Base-by-base conservation (phyloP, 2,888 invertebrate species). In the Perizoma affinitatum region DNA sequence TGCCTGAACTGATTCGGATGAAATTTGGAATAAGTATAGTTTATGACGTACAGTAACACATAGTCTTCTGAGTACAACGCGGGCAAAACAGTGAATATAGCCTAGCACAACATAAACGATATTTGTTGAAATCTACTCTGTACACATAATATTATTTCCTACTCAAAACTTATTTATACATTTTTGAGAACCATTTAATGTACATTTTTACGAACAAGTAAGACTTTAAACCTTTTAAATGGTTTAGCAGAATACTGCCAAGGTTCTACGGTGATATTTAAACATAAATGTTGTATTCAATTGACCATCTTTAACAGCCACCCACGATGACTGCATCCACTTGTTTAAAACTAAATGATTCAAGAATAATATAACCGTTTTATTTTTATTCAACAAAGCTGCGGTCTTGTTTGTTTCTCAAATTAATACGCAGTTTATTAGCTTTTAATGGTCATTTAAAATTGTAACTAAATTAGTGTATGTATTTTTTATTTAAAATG, bases 311-410 rank as follows among this genome's bases (percentile, higher is more conserved):
- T 71, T 66, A 53, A 60, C 53, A 73, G 66, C 78, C 78, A 71
- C 79, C 74, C 78, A 80, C 75, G 72, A 72, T 68, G 77, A 75
- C 75, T 71, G 64, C 67, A 33, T 58, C 61, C 63, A 48, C 63
- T 46, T 46, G 22, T 22, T 22, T 35, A 72, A 65, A 72, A 48
- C 5, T 11, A 50, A 10, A 46, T 33, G 47, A 41, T 52, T 38
- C 5, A 22, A 46, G 38, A 34, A 8, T 22, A n/a, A 49, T 10
- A 56, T 10, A 50, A 40, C 40, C 7, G 10, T 43, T 38, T 48
- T 44, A 59, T 40, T 35, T 53, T 49, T 10, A 35, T 40, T 10
- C 7, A 40, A 40, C n/a, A 49, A 49, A 40, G 33, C 22, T 40
- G 43, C 43, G 34, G 33, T 44, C 22, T 44, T 44, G 50, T 44